Percentiles rank a stretch among this genome's conserved stretches.
Conservation (phyloP, 2,113 vertebrate genomes). For the Phyllostomus discolor region DNA sequence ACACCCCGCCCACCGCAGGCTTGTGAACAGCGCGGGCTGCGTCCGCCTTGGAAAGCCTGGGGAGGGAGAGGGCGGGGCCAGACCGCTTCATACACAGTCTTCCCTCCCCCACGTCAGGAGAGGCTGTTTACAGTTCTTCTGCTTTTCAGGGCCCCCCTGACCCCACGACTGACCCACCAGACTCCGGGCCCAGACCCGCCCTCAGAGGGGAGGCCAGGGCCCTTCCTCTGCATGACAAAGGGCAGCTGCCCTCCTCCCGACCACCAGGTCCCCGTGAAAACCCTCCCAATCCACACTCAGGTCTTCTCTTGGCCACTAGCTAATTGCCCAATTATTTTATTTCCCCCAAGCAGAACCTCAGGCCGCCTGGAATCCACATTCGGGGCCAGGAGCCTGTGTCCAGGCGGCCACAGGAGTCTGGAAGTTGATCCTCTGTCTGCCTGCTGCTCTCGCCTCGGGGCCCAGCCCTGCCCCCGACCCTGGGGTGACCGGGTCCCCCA, state of each 20-base stretch:
- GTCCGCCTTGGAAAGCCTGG: no score
- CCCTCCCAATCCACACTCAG: conserved; percentile 65
- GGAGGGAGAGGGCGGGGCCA: neutral
- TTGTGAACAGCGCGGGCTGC: neutral
- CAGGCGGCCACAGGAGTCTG: neutral
- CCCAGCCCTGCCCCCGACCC: neutral
- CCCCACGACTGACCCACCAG: neutral
- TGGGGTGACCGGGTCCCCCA: neutral
- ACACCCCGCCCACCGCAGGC: neutral
- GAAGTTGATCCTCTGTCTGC: neutral
- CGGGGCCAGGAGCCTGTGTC: neutral
- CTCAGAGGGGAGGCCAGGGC: neutral
- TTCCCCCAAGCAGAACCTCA: conserved; percentile 27
- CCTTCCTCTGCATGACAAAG: conserved; percentile 55
- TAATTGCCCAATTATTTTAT: conserved; percentile 72
- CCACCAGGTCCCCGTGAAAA: neutral
- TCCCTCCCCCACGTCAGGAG: neutral
- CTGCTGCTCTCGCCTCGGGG: neutral
- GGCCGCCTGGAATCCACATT: conserved; percentile 67
- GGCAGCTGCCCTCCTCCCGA: neutral
- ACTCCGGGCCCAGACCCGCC: neutral
- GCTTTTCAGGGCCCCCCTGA: neutral
- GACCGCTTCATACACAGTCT: neutral
- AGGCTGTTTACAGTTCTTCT: neutral
- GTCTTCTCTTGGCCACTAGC: conserved; percentile 7